Evolutionary conservation across 2,888 invertebrate genomes (phyloP).

Genomic region (Diaperis boleti): DNA sequence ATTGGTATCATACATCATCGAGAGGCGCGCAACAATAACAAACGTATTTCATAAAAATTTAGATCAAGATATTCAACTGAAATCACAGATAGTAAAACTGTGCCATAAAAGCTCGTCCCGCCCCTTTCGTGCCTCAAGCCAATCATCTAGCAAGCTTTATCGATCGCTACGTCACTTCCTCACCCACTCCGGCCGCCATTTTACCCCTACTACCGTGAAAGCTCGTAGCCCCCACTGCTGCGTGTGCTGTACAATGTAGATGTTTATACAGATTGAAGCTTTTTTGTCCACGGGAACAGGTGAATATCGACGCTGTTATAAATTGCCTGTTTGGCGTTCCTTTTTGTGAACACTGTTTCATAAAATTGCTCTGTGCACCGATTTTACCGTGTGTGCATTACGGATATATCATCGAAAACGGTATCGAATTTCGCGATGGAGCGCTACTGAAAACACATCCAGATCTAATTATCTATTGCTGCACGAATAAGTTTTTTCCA

Average conservation of each 20-base stretch:
- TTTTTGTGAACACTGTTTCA: slow-evolving; percentile 30
- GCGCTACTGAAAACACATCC: background rate
- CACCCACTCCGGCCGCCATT: slow-evolving; percentile 64
- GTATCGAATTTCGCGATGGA: slow-evolving; percentile 4
- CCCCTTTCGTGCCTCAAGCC: slow-evolving; percentile 59
- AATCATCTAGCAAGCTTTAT: slow-evolving; percentile 64
- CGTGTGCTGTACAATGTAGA: slow-evolving; percentile 45
- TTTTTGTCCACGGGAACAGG: slow-evolving; percentile 50
- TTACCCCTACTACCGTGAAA: slow-evolving; percentile 58
- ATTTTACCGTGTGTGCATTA: slow-evolving; percentile 32
- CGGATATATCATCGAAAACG: slow-evolving; percentile 11
- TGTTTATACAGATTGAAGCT: slow-evolving; percentile 50
- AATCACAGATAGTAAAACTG: slow-evolving; percentile 63
- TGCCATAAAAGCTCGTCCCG: slow-evolving; percentile 58
- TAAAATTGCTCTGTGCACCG: slow-evolving; percentile 29
- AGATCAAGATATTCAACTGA: slow-evolving; percentile 49
- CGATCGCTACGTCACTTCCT: slow-evolving; percentile 66
- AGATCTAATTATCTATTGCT: background rate
- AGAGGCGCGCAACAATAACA: slow-evolving; percentile 33
- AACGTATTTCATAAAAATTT: slow-evolving; percentile 40
- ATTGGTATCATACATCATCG: slow-evolving; percentile 31
- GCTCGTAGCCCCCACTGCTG: slow-evolving; percentile 47
- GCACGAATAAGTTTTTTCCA: background rate
- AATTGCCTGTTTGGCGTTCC: slow-evolving; percentile 36
- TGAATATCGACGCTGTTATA: slow-evolving; percentile 49